Base-by-base conservation (phyloP, 2,113 vertebrate species). In the Megalops atlanticus region DNA sequence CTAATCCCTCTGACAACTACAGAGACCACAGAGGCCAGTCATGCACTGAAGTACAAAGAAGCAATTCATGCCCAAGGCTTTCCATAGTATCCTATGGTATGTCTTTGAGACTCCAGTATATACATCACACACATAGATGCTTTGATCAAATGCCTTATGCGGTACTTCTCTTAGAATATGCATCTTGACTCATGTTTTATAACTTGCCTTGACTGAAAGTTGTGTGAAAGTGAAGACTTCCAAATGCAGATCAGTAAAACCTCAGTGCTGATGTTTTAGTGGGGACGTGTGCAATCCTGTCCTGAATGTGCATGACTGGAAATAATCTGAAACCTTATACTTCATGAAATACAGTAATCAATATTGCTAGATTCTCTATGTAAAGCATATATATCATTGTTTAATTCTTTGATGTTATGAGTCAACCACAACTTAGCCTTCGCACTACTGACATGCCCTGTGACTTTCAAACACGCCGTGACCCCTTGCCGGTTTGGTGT, bases 381-480 rank as follows among this genome's bases (percentile, higher is more conserved):
- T 72, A 72, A 72, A 38, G 33, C 70, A 7, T 36, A 15, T 72
- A 16, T 16, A 58, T 24, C 15, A 58, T 24, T n/a, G n/a, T n/a
- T 58, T 3, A 64, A 64, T 64, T 21, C 31, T 39, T 40, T 38
- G 71, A 38, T 38, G 16, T 36, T 40, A 38, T 73, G 21, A 11
- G 71, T 80, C 43, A 8, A 36, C 41, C 27, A 52, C 68, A 72
- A 72, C n/a, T 72, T 33, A 58, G 2, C 40, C 39, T 79, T 47
- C 45, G 24, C 54, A 33, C 31, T 79, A 47, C n/a, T 72, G 70
- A 18, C 33, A 35, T 36, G 15, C 16, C 41, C 36, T 31, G 24
- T 40, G 69, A 38, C 24, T 31, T 74, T 80, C 24, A 54, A 74
- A 80, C 18, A 18, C 14, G n/a, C 39, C 33, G 45, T 47, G n/a